Base-by-base conservation (phyloP, 1,140 invertebrate genomes). In the Lethocerus indicus region DNA sequence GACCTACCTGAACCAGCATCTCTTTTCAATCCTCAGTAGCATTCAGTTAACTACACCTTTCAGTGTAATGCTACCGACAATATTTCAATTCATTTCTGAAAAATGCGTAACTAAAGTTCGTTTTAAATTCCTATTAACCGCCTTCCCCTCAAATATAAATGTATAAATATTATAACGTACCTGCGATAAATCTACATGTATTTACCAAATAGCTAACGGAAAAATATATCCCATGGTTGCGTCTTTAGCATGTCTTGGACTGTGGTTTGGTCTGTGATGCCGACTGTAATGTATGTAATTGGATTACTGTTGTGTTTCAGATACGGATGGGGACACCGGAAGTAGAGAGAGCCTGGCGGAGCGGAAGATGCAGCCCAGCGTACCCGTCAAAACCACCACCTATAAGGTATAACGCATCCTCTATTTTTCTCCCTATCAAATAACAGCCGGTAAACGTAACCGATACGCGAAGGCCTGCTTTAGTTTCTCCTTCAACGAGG, bases 341-440 rank as follows among this genome's bases (percentile, higher is more conserved):
- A 67, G 65, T 60, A 70, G 68, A 53, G 68, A 67, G 63, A 65
- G 49, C 63, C 64, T 52, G 53, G 59, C 51, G 28, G 66, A 51
- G 60, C 66, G 56, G 65, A 71, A 60, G 53, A 70, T 70, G 59
- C 66, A 66, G 53, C 64, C 63, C 21, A 52, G 50, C n/a, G 67
- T 69, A 50, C 69, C 69, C 23, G 61, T 68, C 56, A 68, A 70
- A 53, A 72, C 70, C 51, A 69, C 69, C 57, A 66, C 64, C 16
- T 74, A 72, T 53, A 67, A 65, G 63, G 71, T 72, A 44, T 68
- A 64, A 29, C 9, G 6, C 9, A 9, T 48, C 13, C 12, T 47
- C 32, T 3, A 51, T 29, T 49, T 16, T 37, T 49, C 12, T 32
- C n/a, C 9, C n/a, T n/a, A n/a, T n/a, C n/a, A n/a, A n/a, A n/a